Evolutionary conservation across 1,140 invertebrate genomes (phyloP), one percentile per base, ranked within the genome.

Genomic region (Camponotus vicinus): DNA sequence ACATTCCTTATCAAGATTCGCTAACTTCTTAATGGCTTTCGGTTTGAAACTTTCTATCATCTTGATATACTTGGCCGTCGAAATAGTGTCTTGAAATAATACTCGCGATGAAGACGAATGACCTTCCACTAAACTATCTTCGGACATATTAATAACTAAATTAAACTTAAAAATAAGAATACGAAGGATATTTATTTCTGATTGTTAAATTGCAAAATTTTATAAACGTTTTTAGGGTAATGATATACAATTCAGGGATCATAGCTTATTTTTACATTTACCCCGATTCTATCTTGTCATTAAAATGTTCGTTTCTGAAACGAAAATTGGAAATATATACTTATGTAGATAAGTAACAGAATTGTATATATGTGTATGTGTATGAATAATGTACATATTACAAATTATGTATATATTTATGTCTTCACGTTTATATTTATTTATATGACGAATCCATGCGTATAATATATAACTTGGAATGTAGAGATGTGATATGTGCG

Each of bases 11-110:
- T 73, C 69, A 55, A 83, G 79, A 45, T 45, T 61, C 40, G 55
- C 55, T 83, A 83, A 83, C 79, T 83, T 75, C 73, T 83, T 83
- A 73, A 83, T 83, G 42, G 79, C 40, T 57, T 61, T 83, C 59
- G 40, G 67, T 67, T 73, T 57, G 69, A 49, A 75, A 83, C 79
- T 83, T 83, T 73, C 40, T 55, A 83, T 83, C 79, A 83, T 83
- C 79, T 83, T 83, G 70, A 83, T 73, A 73, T 73, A 73, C 69
- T 83, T 57, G 27, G 32, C 49, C 49, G 21, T 83, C 69, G 79
- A 83, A 83, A 83, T 73, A 83, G 27, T 83, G 79, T 45, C 69
- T 83, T 49, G 69, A 83, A 61, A 75, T 61, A 83, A 52, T 52
- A 40, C 55, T 40, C 34, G 18, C 69, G 40, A 80, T 67, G 49